These are phyloP conservation scores for Troglohyphantes excavatus DNA, from an alignment of 2,888 invertebrate genomes.

Conservation along the genomic window DNA sequence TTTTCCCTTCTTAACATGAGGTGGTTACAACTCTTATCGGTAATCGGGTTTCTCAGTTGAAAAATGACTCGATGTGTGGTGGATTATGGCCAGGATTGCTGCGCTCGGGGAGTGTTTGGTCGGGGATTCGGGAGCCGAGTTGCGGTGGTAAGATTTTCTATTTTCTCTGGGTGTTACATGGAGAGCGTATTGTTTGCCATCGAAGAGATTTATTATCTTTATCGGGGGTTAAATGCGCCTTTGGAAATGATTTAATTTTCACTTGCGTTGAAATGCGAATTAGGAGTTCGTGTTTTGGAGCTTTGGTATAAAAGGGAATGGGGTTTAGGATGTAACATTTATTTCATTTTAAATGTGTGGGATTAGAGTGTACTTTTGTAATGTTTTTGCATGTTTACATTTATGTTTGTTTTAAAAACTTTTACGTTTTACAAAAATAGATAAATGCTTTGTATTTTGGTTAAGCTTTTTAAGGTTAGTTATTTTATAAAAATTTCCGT, in stretches of 20 bases:
- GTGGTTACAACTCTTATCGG: conserved; percentile 37
- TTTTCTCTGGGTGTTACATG: conserved; percentile 17
- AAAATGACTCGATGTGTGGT: conserved; percentile 43
- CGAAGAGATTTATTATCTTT: not conserved
- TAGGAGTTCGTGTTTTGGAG: not conserved
- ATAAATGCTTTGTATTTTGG: too few relatives aligned
- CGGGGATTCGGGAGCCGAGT: not conserved
- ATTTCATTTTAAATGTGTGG: too few relatives aligned
- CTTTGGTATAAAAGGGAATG: conserved; percentile 13
- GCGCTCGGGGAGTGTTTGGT: conserved; percentile 29
- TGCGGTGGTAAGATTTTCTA: conserved; percentile 14
- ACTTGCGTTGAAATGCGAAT: conserved; percentile 21
- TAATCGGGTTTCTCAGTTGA: conserved; percentile 44
- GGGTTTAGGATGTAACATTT: not conserved
- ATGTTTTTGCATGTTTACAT: too few relatives aligned
- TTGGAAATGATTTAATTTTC: conserved; percentile 36
- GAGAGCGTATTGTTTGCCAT: not conserved
- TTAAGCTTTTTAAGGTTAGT: too few relatives aligned
- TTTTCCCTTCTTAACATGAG: conserved; percentile 33
- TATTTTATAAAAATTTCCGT: too few relatives aligned
- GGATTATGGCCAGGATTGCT: conserved; percentile 22
- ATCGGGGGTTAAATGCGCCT: conserved; percentile 23
- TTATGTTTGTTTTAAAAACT: too few relatives aligned
- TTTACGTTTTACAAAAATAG: too few relatives aligned
- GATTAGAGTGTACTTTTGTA: too few relatives aligned